Percentiles rank a stretch among this genome's conserved stretches.
Conservation (phyloP, 1,140 invertebrate genomes). For the Ylistrum balloti region DNA sequence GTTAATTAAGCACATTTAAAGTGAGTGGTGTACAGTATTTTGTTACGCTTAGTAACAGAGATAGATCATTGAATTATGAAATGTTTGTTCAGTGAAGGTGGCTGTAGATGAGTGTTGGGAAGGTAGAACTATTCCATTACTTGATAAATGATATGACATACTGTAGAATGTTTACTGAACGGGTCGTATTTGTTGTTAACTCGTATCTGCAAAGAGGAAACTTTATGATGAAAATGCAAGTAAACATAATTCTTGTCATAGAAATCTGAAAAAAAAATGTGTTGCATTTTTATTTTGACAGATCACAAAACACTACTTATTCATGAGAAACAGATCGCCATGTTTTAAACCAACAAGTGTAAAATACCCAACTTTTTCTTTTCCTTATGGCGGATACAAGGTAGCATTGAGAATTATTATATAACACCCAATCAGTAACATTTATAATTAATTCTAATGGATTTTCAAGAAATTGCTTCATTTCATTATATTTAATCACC, state of each 20-base stretch:
- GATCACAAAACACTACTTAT: constrained; percentile 1
- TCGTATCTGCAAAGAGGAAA: not conserved
- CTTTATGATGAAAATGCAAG: too few species aligned
- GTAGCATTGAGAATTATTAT: not conserved
- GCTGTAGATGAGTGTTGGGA: too few species aligned
- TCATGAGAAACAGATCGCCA: constrained; percentile 12
- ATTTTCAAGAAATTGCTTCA: not conserved
- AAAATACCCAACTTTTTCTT: not conserved
- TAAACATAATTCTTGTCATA: not conserved
- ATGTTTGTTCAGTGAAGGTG: too few species aligned
- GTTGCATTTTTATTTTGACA: constrained; percentile 15
- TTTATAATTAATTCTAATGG: not conserved
- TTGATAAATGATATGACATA: too few species aligned
- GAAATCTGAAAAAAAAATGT: not conserved
- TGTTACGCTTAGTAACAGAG: too few species aligned
- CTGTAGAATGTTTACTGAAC: not conserved
- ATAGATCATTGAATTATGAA: too few species aligned
- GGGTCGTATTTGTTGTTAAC: constrained; percentile 10
- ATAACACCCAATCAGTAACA: not conserved
- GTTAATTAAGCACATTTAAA: too few species aligned
- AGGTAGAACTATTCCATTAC: too few species aligned
- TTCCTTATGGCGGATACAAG: constrained; percentile 32
- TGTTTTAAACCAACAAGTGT: not conserved
- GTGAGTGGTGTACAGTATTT: too few species aligned
- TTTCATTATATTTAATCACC: not conserved